Base-by-base conservation (phyloP, 2,797 vertebrate species). In the Dallia pectoralis region DNA sequence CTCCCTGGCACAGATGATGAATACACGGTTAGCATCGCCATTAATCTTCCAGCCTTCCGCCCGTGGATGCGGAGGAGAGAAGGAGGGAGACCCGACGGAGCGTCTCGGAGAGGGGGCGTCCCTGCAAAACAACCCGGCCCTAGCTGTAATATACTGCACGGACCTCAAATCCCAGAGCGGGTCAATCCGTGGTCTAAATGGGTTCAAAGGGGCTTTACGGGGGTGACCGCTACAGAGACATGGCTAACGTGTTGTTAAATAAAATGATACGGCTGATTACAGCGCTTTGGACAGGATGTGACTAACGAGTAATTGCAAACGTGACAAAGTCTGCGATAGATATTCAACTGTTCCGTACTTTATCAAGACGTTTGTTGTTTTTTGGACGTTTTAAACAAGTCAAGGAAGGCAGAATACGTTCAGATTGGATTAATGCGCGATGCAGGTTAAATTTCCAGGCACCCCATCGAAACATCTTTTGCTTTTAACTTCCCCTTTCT, bases 1-100 rank as follows among this genome's bases (percentile, higher is more conserved):
- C 90, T 89, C 90, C 88, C 88, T 77, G 83, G 89, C 85, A 73
- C 22, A 81, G 87, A 91, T 91, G 91, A 92, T 92, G 91, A 93
- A 93, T 92, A 89, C 72, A 65, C 81, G 76, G 84, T 90, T 89
- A 90, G 87, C 80, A 78, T 84, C 82, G 25, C 86, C 90, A 90
- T 93, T 91, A 91, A 90, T 91, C 91, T 92, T 91, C 14, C 44
- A 16, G 22, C 47, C 87, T 83, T 81, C 85, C 81, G 80, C 88
- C 83, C 80, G 66, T 59, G 78, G 86, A 88, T 71, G 49, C n/a
- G 51, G 71, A 77, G 80, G 76, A 87, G 85, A 84, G 84, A 59
- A 81, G 80, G 77, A 81, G 83, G 12, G 40, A 84, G 62, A 77
- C 77, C 76, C 47, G 80, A 85, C 83, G 85, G 81, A 84, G 88